Evolutionary conservation across 2,113 vertebrate species (phyloP).

Genomic region (Callaeas wilsoni): DNA sequence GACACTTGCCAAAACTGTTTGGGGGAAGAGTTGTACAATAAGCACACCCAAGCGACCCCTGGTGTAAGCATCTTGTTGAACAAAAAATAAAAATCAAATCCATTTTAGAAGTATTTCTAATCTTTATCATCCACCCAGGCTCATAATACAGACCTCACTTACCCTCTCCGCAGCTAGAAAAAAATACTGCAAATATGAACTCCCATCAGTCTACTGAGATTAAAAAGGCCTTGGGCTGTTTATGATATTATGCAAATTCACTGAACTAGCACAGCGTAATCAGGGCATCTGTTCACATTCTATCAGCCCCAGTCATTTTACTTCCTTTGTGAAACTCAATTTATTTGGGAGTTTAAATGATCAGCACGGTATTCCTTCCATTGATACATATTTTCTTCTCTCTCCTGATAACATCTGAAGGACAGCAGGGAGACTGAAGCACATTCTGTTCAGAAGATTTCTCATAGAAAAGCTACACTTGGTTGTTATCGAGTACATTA

Average conservation of each 20-base stretch:
- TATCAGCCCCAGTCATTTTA: background rate
- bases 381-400: background rate
- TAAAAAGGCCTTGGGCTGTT: background rate
- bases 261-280: conserved; percentile 17
- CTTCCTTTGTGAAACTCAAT: conserved; percentile 26
- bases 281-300: conserved; percentile 43
- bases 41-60: background rate
- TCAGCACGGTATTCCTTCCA: background rate
- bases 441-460: background rate
- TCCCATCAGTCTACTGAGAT: background rate
- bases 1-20: background rate
- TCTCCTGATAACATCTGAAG: background rate
- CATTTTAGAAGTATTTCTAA: background rate
- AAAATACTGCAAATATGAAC: background rate
- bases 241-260: conserved; percentile 51
- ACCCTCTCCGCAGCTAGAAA: background rate
- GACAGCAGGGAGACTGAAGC: conserved; percentile 1
- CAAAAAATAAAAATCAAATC: background rate
- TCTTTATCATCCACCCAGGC: background rate
- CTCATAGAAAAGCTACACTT: background rate
- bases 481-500: background rate
- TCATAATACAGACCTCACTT: background rate
- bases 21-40: background rate
- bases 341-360: conserved; percentile 19
- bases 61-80: background rate